Evolutionary conservation across 2,888 invertebrate genomes (phyloP), one percentile per base, ranked within the genome.

Genomic region (Tineola bisselliella): DNA sequence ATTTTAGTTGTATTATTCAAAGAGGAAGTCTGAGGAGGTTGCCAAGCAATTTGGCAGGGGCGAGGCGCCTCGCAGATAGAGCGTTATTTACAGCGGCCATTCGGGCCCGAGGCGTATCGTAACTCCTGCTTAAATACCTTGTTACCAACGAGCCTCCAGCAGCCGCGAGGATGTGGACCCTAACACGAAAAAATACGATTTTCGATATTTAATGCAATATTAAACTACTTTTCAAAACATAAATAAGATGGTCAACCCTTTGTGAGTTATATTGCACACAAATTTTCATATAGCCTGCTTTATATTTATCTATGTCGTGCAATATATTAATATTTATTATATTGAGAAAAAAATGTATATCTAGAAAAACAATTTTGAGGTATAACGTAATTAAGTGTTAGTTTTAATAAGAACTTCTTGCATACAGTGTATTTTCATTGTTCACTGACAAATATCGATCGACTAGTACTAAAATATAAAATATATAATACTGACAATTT

Each of bases 11-110:
- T 81, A 77, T 81, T 82, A 81, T 82, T 82, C 82, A 81, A 81
- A 77, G 77, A 76, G 81, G 78, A 79, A 80, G 78, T 79, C 78
- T 78, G 77, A 80, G 77, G 71, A 80, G 77, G 77, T 70, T 84
- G 84, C 82, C 83, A 84, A 83, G 84, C 77, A 80, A 82, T 84
- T 83, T 82, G 84, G 84, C 84, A 80, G 73, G 66, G 74, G 19
- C 74, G 66, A 64, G 73, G 74, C 74, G 76, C 71, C 74, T 70
- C 74, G 71, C 66, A 80, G 80, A 82, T 82, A 81, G 71, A 72
- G 70, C 73, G 76, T 81, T 82, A 81, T 84, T 83, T 84, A 84
- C 80, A 71, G 72, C 73, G 72, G 76, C 78, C 71, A 76, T 79
- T 78, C 59, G 44, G 43, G 17, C 73, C 67, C 68, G 70, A 71